Evolutionary conservation across 2,888 invertebrate genomes (phyloP), one percentile per base, ranked within the genome.

Genomic region (Parnassius apollo): DNA sequence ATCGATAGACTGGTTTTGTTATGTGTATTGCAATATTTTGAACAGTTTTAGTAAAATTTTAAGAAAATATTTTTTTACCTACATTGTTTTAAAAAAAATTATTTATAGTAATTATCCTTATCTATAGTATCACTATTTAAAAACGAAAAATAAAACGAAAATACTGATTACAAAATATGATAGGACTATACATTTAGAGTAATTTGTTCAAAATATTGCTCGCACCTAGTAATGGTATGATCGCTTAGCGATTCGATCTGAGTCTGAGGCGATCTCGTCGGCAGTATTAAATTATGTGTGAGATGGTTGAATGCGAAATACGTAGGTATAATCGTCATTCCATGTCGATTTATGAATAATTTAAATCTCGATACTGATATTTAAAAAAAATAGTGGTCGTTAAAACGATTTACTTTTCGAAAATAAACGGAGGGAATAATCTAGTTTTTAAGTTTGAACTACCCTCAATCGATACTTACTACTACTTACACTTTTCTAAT

Each of bases 281-380:
- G 84, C 88, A 91, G 90, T 90, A 90, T 91, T 91, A 90, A 78
- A 74, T 74, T 71, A 71, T 76, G 80, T 85, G 82, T 81, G 81
- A 75, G 72, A 75, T 71, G 77, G 76, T 81, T 83, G 82, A 80
- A 77, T 82, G 85, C 80, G 80, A 82, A 81, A 81, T 79, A 76
- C 62, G 68, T 77, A 75, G 70, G 62, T 69, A 72, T 65, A 63
- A 65, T 54, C 59, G 51, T 57, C 22, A 53, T 65, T 58, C 55
- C 48, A 65, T 71, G 68, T 66, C 42, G 42, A 54, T 54, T 13
- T 49, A 11, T 49, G 9, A 22, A 42, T 49, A 59, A 35, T 35
- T 48, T 48, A 48, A 22, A n/a, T 52, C 13, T 46, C 46, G 50
- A 57, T 52, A 54, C 35, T 25, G 51, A 51, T 42, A 13, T 9